Conservation (phyloP, 2,888 invertebrate species). For the Mesorhabditis sp. region DNA sequence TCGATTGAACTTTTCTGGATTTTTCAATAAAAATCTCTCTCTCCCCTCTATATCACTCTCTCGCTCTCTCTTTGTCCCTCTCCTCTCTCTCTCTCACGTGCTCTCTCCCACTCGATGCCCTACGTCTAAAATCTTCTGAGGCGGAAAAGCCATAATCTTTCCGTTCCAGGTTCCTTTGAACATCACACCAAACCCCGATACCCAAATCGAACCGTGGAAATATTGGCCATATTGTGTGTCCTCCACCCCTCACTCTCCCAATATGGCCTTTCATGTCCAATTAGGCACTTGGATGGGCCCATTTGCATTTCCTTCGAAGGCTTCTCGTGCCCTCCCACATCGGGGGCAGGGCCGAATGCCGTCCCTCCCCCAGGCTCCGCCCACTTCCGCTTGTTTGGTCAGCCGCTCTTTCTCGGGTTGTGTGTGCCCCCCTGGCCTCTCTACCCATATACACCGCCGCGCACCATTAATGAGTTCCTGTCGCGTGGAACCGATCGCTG, state of each 20-base stretch:
- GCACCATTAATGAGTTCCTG: neutral
- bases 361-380: no score
- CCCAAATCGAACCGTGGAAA: neutral
- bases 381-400: no score
- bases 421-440: neutral
- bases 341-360: no score
- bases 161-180: neutral
- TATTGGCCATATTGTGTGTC: conserved; percentile 4
- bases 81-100: no score
- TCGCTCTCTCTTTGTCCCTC: no score
- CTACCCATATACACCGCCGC: neutral
- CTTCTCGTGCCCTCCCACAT: neutral
- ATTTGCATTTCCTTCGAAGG: neutral
- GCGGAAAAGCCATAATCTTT: neutral
- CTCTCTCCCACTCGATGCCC: no score
- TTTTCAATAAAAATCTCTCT: no score
- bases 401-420: neutral
- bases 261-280: neutral
- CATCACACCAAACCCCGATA: neutral
- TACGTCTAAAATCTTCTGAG: no score
- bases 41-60: no score
- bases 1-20: no score
- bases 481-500: no score
- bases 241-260: neutral
- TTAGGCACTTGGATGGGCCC: conserved; percentile 1